Percentiles rank a stretch among this genome's conserved stretches.
Evolutionary conservation across 2,888 invertebrate genomes (phyloP).

Genomic region (Micoletzkya japonica): DNA sequence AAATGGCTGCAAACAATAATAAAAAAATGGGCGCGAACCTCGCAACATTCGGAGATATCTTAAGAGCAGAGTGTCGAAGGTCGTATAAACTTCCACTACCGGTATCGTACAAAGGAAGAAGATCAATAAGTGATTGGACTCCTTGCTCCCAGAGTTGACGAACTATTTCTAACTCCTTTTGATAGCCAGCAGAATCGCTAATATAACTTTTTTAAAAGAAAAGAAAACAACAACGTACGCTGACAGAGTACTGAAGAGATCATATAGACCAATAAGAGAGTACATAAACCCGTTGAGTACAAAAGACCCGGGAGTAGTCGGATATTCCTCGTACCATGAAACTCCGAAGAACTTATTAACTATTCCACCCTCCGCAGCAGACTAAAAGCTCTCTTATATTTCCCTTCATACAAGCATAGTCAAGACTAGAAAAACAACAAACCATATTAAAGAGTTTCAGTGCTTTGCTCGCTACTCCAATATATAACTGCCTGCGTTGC

Average conservation of each 20-base stretch:
- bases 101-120: constrained; percentile 88
- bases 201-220: not conserved
- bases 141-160: constrained; percentile 45
- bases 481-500: constrained; percentile 71
- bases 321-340: constrained; percentile 97
- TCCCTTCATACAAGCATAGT: no score
- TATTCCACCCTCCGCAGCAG: constrained; percentile 80
- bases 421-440: not conserved
- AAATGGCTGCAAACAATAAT: no score
- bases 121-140: constrained; percentile 65
- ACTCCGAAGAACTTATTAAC: constrained; percentile 72
- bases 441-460: constrained; percentile 74
- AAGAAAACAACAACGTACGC: not conserved
- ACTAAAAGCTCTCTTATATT: constrained; percentile 56
- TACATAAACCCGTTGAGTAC: constrained; percentile 98
- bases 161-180: no score
- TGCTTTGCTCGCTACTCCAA: constrained; percentile 81
- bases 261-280: constrained; percentile 90
- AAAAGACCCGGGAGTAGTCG: constrained; percentile 88
- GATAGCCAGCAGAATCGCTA: no score
- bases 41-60: constrained; percentile 82
- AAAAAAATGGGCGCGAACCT: no score
- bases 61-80: constrained; percentile 84
- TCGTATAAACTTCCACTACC: constrained; percentile 95
- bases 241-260: constrained; percentile 71